phyloP scores from a whole-genome alignment of 2,797 vertebrate genomes.

The Oceanodroma leucorhoa region DNA sequence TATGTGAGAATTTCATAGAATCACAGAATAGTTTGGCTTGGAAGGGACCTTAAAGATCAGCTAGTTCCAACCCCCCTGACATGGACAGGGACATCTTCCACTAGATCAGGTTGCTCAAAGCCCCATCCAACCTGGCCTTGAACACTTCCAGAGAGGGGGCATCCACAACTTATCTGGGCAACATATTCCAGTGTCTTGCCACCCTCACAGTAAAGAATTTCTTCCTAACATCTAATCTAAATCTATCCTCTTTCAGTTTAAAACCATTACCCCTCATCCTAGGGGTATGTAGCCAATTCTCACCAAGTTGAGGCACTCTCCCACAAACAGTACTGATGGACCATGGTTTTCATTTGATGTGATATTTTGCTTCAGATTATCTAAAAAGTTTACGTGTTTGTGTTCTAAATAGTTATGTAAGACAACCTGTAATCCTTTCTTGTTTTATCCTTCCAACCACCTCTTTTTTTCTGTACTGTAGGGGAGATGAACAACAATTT shows the following conservation, averaged over 20 bases:
- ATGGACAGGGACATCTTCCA: not conserved
- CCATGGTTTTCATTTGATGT: not conserved
- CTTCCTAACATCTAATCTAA: not conserved
- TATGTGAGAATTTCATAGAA: not conserved
- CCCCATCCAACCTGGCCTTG: not conserved
- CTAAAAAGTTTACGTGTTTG: not conserved
- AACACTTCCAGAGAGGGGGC: not conserved
- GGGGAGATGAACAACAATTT: not conserved
- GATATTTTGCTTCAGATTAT: not conserved
- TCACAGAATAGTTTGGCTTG: not conserved
- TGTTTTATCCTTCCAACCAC: not conserved
- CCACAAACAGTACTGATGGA: not conserved
- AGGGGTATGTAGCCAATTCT: not conserved
- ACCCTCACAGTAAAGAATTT: not conserved
- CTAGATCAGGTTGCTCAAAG: not conserved
- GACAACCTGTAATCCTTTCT: not conserved
- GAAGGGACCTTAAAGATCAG: not conserved
- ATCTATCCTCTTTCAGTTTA: not conserved
- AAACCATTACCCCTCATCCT: rapidly evolving
- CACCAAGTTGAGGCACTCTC: not conserved
- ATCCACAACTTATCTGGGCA: not conserved
- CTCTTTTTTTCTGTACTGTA: not conserved
- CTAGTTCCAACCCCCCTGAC: not conserved
- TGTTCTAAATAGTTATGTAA: not conserved
- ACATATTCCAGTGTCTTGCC: not conserved